These are phyloP conservation scores for Cataglyphis livida DNA, from an alignment of 2,888 invertebrate genomes.

Conservation along the genomic window DNA sequence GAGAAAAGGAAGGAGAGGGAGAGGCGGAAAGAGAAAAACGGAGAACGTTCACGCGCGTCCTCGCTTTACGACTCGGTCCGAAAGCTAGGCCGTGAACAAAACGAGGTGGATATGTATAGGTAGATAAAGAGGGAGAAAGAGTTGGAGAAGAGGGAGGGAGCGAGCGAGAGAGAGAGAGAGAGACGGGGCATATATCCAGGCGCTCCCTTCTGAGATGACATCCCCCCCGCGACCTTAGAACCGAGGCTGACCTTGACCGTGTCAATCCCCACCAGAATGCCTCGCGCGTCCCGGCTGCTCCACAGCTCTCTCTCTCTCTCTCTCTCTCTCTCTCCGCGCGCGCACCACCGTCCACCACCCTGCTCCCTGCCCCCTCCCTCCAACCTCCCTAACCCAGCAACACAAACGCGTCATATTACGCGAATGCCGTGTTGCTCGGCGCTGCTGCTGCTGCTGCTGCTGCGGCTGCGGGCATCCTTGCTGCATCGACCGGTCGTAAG, in stretches of 20 bases:
- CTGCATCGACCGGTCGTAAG: constrained; percentile 81
- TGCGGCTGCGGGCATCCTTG: constrained; percentile 76
- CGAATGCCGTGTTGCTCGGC: constrained; percentile 78
- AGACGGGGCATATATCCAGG: constrained; percentile 44
- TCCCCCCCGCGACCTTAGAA: constrained; percentile 83
- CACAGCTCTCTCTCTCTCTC: neutral
- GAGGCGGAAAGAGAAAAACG: constrained; percentile 1
- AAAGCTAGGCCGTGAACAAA: constrained; percentile 23
- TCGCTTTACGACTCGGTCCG: constrained; percentile 25
- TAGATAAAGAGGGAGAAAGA: constrained; percentile 7
- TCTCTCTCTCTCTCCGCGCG: constrained; percentile 25
- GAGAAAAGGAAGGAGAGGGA: constrained; percentile 27
- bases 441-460: constrained; percentile 67
- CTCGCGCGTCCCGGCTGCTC: constrained; percentile 67
- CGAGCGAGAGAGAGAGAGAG: constrained; percentile 36
- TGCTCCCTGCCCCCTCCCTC: neutral
- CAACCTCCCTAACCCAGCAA: constrained; percentile 15
- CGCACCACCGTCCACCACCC: constrained; percentile 47
- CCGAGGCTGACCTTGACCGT: constrained; percentile 84
- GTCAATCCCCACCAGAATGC: constrained; percentile 76
- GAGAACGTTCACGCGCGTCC: neutral
- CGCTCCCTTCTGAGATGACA: constrained; percentile 81
- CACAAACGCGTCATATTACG: constrained; percentile 75
- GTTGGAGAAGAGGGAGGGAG: constrained; percentile 25
- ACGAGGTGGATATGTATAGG: neutral